phyloP scores from a whole-genome alignment of 2,888 invertebrate species.

The Eilema caniola region DNA sequence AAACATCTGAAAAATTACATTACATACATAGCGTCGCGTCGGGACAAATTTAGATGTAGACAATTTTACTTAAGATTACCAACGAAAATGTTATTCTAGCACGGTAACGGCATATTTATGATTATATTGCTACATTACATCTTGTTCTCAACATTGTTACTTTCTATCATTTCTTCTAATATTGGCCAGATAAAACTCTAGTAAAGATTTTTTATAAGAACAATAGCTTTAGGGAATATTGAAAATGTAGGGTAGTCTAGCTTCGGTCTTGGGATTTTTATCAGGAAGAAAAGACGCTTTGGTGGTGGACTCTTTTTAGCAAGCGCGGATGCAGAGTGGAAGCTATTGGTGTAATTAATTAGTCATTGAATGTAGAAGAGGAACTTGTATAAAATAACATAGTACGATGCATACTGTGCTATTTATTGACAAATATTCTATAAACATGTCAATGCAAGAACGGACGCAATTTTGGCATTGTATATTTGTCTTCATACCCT shows the following conservation, averaged over 20 bases:
- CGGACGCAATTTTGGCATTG: too few relatives aligned
- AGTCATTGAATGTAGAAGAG: too few relatives aligned
- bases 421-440: too few relatives aligned
- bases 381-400: too few relatives aligned
- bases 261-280: too few relatives aligned
- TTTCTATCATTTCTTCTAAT: neutral
- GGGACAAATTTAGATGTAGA: constrained; percentile 4
- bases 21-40: neutral
- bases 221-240: neutral
- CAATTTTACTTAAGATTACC: constrained; percentile 20
- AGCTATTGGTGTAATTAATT: too few relatives aligned
- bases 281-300: too few relatives aligned
- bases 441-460: too few relatives aligned
- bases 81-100: constrained; percentile 26
- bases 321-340: too few relatives aligned
- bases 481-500: too few relatives aligned
- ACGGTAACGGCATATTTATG: constrained; percentile 3
- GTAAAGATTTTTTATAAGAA: neutral
- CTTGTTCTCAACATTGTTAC: neutral
- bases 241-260: neutral
- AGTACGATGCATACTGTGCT: too few relatives aligned
- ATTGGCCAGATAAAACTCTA: neutral
- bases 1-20: constrained; percentile 7
- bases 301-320: too few relatives aligned
- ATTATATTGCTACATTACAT: neutral